Percentiles rank a stretch among this genome's conserved stretches.
These are phyloP conservation scores for Noctua janthina DNA, from an alignment of 2,888 invertebrate genomes.

Conservation along the genomic window DNA sequence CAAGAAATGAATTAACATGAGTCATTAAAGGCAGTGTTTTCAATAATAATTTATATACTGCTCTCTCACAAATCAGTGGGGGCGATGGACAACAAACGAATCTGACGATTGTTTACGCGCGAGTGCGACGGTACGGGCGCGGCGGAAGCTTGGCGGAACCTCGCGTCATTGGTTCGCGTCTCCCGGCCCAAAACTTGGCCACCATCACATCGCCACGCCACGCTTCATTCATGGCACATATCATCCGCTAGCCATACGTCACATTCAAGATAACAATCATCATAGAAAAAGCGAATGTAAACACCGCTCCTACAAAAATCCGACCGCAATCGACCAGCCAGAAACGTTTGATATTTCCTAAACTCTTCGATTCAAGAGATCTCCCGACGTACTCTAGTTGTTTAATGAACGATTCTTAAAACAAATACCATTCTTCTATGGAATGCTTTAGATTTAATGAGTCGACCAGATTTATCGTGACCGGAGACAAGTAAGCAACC, in stretches of 20 bases:
- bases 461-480: conserved; percentile 73
- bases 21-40: neutral
- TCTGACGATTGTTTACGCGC: conserved; percentile 86
- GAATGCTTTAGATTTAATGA: conserved; percentile 63
- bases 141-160: conserved; percentile 88
- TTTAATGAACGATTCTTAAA: conserved; percentile 32
- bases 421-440: conserved; percentile 51
- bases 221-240: conserved; percentile 81
- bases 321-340: neutral
- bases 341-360: conserved; percentile 9
- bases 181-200: conserved; percentile 81
- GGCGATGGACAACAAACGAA: conserved; percentile 77
- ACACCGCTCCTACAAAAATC: conserved; percentile 4
- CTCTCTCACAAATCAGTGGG: conserved; percentile 62
- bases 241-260: conserved; percentile 73
- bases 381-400: conserved; percentile 11
- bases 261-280: conserved; percentile 74
- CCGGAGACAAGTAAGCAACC: conserved; percentile 78
- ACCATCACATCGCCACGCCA: conserved; percentile 72
- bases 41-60: conserved; percentile 22
- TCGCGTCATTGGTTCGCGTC: conserved; percentile 87
- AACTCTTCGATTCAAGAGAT: conserved; percentile 13
- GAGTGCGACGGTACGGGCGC: conserved; percentile 79
- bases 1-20: neutral
- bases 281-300: conserved; percentile 27